Base-by-base conservation (phyloP, 2,888 invertebrate species). In the Scrobipalpa costella region DNA sequence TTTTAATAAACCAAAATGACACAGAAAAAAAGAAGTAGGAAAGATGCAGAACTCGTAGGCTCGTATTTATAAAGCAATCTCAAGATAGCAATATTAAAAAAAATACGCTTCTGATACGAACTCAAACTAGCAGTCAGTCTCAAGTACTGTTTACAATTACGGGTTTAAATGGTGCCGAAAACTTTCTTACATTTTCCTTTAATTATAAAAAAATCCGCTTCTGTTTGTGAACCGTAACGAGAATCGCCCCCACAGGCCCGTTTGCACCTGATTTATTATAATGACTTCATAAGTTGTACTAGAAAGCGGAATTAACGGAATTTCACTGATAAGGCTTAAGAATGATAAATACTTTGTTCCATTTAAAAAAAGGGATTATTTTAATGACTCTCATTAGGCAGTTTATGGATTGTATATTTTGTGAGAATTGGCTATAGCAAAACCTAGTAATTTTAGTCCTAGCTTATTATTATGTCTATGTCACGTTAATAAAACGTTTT, bases 271-370 rank as follows among this genome's bases (percentile, higher is more conserved):
- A 64, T 64, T 64, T 64, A 64, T 64, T 55, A 38, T 55, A 64
- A 64, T 61, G 60, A 57, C 60, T 64, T 64, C 38, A 64, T 61
- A 61, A 55, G 55, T 61, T 61, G 60, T 64, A 64, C 60, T 61
- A 34, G 59, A 58, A 58, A 57, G 52, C 40, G 52, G 59, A 49
- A 63, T 63, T 33, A 34, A 21, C 17, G 63, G 57, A 47, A 63
- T 58, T 36, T 21, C 7, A 17, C 15, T 15, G 62, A 57, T 61
- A 52, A 50, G 57, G 38, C 7, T 57, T 15, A 19, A 19, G 19
- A 57, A 57, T 57, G 57, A 57, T 57, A 57, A 38, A 57, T 15
- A 55, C n/a, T 17, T 55, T 15, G 1, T 13, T 27, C 55, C 50
- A 52, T 21, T 19, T 13, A 49, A 49, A 52, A 13, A 49, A 49